Conservation (phyloP, 2,888 invertebrate genomes). For the Ganaspis brasiliensis region DNA sequence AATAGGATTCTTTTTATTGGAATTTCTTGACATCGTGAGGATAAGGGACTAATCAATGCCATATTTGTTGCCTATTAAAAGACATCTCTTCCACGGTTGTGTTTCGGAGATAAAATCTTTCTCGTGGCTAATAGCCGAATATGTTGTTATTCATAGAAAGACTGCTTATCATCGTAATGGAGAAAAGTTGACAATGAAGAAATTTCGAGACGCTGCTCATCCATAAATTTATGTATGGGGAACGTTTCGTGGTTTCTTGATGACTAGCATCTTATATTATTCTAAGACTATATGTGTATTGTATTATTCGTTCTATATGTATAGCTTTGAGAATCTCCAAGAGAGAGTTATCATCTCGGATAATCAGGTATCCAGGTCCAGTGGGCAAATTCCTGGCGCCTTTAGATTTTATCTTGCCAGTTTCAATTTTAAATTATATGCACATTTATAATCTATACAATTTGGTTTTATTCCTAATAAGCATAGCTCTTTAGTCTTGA, state of each 20-base stretch:
- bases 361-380: constrained; percentile 42
- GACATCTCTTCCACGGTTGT: neutral
- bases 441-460: neutral
- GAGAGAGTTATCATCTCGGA: constrained; percentile 36
- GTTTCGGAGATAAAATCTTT: constrained; percentile 26
- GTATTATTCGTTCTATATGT: constrained; percentile 1
- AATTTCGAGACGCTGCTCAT: constrained; percentile 29
- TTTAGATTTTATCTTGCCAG: constrained; percentile 52
- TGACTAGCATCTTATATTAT: constrained; percentile 34
- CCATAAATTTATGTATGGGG: constrained; percentile 9
- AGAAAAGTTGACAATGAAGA: constrained; percentile 41
- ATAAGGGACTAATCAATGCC: constrained; percentile 23
- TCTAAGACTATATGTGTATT: constrained; percentile 6
- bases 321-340: constrained; percentile 17
- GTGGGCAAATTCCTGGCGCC: constrained; percentile 55
- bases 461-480: too few species aligned
- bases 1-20: too few species aligned
- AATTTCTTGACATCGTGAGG: neutral
- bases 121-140: constrained; percentile 16
- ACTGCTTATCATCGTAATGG: constrained; percentile 35
- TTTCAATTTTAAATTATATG: constrained; percentile 32
- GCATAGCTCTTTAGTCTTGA: neutral
- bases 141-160: constrained; percentile 30
- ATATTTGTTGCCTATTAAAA: constrained; percentile 26
- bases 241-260: constrained; percentile 21